These are phyloP conservation scores for Albula glossodonta DNA, from an alignment of 2,113 vertebrate species.

Conservation along the genomic window DNA sequence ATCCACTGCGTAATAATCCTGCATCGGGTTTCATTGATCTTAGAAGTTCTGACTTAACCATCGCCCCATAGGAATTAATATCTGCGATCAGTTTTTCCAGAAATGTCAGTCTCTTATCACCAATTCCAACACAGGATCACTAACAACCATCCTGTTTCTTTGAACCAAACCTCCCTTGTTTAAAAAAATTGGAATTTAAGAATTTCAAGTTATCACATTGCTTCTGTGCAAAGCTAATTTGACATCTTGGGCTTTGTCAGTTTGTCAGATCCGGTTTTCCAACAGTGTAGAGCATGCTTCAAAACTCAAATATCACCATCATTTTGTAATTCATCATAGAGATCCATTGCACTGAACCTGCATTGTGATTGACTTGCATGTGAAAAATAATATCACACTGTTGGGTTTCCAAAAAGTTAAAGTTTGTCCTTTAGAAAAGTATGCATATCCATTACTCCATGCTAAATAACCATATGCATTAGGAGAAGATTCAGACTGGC, in stretches of 20 bases:
- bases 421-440: background rate
- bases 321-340: background rate
- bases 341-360: background rate
- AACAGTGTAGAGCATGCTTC: background rate
- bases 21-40: background rate
- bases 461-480: background rate
- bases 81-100: background rate
- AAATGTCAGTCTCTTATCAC: background rate
- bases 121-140: background rate
- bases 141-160: background rate
- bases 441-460: background rate
- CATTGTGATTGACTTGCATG: background rate
- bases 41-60: background rate
- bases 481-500: background rate
- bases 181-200: background rate
- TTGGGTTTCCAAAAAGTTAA: background rate
- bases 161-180: background rate
- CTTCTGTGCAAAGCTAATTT: background rate
- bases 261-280: background rate
- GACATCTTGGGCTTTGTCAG: background rate
- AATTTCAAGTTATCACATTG: background rate
- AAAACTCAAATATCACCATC: background rate
- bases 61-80: conserved; percentile 11
- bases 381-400: background rate
- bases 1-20: background rate